Percentiles rank a stretch among this genome's conserved stretches.
Evolutionary conservation across 2,888 invertebrate species (phyloP).

Genomic region (Vesta saturnalis): DNA sequence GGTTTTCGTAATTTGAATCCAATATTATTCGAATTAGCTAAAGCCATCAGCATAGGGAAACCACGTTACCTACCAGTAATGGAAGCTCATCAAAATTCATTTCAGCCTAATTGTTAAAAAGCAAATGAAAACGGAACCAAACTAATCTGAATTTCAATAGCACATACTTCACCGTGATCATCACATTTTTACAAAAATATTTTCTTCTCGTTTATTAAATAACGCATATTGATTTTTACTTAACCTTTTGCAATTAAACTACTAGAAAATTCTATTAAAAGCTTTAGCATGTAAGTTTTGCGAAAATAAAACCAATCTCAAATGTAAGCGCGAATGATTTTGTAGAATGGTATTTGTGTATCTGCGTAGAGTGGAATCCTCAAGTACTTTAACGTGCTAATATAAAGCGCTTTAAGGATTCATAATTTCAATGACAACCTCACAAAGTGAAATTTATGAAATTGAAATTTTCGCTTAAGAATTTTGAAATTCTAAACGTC

Average conservation of each 20-base stretch:
- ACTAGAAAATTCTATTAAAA: slow-evolving; percentile 24
- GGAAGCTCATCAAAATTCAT: slow-evolving; percentile 39
- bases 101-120: slow-evolving; percentile 34
- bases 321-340: not conserved
- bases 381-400: no score
- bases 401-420: no score
- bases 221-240: no score
- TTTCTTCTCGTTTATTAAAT: no score
- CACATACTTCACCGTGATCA: no score
- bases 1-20: slow-evolving; percentile 24
- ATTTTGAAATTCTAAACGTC: no score
- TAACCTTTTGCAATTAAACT: slow-evolving; percentile 11
- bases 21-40: slow-evolving; percentile 17
- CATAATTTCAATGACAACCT: no score
- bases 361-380: no score
- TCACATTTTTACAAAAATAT: no score
- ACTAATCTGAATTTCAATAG: no score
- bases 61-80: slow-evolving; percentile 24
- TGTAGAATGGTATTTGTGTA: not conserved
- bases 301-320: slow-evolving; percentile 16
- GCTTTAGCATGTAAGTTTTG: slow-evolving; percentile 26
- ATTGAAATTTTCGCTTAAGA: no score
- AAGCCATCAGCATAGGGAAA: slow-evolving; percentile 20
- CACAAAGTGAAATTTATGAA: no score
- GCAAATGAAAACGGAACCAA: slow-evolving; percentile 20